Base-by-base conservation (phyloP, 2,888 invertebrate genomes). In the Sepioteuthis lessoniana region DNA sequence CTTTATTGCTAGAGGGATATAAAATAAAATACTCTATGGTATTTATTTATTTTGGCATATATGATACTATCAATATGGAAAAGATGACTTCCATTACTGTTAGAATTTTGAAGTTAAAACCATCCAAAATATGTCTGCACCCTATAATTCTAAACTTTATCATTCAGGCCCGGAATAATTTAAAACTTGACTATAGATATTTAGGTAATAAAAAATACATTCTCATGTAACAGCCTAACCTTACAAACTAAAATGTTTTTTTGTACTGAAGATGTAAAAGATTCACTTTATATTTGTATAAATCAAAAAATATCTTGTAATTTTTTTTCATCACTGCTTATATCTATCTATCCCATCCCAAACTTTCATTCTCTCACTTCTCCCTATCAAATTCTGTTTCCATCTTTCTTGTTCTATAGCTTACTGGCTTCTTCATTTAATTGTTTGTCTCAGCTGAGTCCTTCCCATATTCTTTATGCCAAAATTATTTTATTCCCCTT, bases 361-460 rank as follows among this genome's bases (percentile, higher is more conserved):
- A 42, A 42, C 0, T 13, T 4, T 8, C 31, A 31, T 8, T 76
- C 76, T 76, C 4, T 76, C 76, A 35, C n/a, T 76, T 76, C n/a
- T n/a, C 76, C 76, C 76, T 76, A 76, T 76, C 76, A 76, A 35
- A 76, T 76, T n/a, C n/a, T 76, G n/a, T 76, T 35, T 76, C 76
- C 16, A 76, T 76, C n/a, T 76, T 13, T 76, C n/a, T 8, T 35
- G 35, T 35, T 76, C 76, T 76, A n/a, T 35, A 76, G 76, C n/a
- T 76, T 76, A 16, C 8, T 13, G 35, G 76, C 76, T 76, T 76
- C 76, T 76, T n/a, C 76, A 16, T 35, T 76, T 76, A 19, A 47
- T 47, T 47, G 28, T 55, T 55, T 50, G 50, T 76, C 31, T 76
- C 0, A 2, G 1, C n/a, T 13, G n/a, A 13, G n/a, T 16, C n/a